Evolutionary conservation across 2,797 vertebrate genomes (phyloP), one percentile per base, ranked within the genome.

Genomic region (Aldrovandia affinis): DNA sequence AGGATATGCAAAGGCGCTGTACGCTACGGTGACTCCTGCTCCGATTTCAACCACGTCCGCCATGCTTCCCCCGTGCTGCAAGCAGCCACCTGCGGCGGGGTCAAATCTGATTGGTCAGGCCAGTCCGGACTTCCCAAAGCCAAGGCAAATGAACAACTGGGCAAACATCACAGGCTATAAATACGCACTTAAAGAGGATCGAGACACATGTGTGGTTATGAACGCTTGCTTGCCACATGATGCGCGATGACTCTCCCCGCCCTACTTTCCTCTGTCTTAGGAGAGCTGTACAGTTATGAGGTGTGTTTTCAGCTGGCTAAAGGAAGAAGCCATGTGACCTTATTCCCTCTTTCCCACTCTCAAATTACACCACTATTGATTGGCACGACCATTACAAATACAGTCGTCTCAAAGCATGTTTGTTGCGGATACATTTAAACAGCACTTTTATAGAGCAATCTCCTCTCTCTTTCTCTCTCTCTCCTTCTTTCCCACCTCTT

Each of bases 1-100:
- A 70, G 83, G 12, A 80, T 80, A 84, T 84, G 83, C 78, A 84
- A 84, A 84, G 14, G 14, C 20, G 50, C 50, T 68, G 55, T 39
- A 44, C 36, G 12, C 57, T 22, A 33, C 36, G 78, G 30, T 80
- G 63, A 28, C 6, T 44, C 9, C 1, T n/a, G 77, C 61, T 80
- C n/a, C 47, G 33, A 42, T 20, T 14, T 33, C 22, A n/a, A 12
- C 10, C 75, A 68, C 83, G 54, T 30, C 25, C 39, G 78, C 18
- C 33, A 61, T 36, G 44, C 10, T 50, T 33, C 25, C 8, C 61
- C 42, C 7, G n/a, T n/a, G 33, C 73, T 47, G 73, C 7, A 8
- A 42, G 25, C 20, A 75, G 36, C 2, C 18, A 47, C 33, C 68
- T 77, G 73, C 47, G 42, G 2, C 73, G 7, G 9, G 2, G 68